Base-by-base conservation (phyloP, 2,797 vertebrate genomes). In the Falco novaeseelandiae region DNA sequence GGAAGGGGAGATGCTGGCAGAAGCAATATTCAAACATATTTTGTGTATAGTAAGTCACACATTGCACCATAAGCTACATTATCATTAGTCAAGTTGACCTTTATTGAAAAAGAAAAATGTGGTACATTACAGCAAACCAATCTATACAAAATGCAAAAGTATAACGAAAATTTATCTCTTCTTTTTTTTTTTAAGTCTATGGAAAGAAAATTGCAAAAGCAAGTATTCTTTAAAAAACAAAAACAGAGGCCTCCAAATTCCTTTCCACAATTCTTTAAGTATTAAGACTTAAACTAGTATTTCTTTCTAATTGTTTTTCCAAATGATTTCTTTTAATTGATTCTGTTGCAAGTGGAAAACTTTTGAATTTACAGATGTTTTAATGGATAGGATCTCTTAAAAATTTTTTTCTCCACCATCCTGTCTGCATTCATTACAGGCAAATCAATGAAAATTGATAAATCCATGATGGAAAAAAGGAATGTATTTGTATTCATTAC, bases 361-460 rank as follows among this genome's bases (percentile, higher is more conserved):
- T 90, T 96, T 46, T 63, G 94, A 96, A 92, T 96, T 93, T 97
- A 87, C 89, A 94, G 94, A 94, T 90, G 93, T 66, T 97, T 97
- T 96, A 97, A 96, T 95, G 91, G 88, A 93, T 97, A 95, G 76
- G 74, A 97, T 96, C 74, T 96, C 92, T 96, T 92, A 90, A 95
- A 89, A 59, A 93, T 95, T 93, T 93, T 57, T 78, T 89, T 49
- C 34, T 59, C 36, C 83, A 44, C 71, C 18, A 78, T 86, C 59
- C 84, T 92, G 88, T 96, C 96, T 97, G 69, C 97, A 96, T 98
- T 98, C 97, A 95, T 98, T 98, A 97, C 94, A 78, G 93, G 30
- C 84, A 96, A 98, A 98, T 98, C 97, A 97, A 98, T 98, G 96
- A 97, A 97, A 98, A 98, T 98, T 98, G 98, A 98, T 98, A 98